Evolutionary conservation across 2,113 vertebrate genomes (phyloP), one percentile per base, ranked within the genome.

Genomic region (Saguinus midas): DNA sequence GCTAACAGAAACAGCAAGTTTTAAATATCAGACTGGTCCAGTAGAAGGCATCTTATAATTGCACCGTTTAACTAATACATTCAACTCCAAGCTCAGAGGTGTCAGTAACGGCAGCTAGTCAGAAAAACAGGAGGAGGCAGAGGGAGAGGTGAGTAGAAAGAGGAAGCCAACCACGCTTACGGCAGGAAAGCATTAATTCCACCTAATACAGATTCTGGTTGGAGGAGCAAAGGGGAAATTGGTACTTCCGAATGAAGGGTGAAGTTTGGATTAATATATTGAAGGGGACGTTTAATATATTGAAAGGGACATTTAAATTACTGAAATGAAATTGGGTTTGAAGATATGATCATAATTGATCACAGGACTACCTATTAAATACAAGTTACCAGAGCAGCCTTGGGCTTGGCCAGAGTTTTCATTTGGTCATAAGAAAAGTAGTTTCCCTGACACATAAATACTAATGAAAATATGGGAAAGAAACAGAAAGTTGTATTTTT

Each of bases 321-420:
- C 66, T 90, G 81, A 90, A 58, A 61, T 25, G 17, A 76, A 70
- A 5, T 10, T 45, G n/a, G 55, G 21, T 43, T 45, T 94, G 87
- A 82, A 70, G 75, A 25, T 66, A 57, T 50, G 64, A 90, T 73
- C 37, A 40, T 43, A 50, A 94, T 64, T 72, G 8, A 52, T 45
- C 37, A 23, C 14, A 55, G 14, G 40, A 18, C 21, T n/a, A 37
- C 17, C 20, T 52, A 32, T 66, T 64, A 80, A 72, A 81, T 27
- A 35, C 64, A 64, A 82, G 37, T 61, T 48, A 57, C 17, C 52
- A 55, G 73, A 57, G 57, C 12, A 81, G 45, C 0, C 37, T 75
- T 66, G 73, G 64, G 35, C 37, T 93, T 86, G 35, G 70, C 80
- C 20, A 75, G 72, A 90, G 9, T 76, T 94, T 70, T 95, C 35